A percentile compares a stretch with the other conserved stretches of the same genome.
phyloP scores from a whole-genome alignment of 2,888 invertebrate genomes.

The Dasypolia templi region DNA sequence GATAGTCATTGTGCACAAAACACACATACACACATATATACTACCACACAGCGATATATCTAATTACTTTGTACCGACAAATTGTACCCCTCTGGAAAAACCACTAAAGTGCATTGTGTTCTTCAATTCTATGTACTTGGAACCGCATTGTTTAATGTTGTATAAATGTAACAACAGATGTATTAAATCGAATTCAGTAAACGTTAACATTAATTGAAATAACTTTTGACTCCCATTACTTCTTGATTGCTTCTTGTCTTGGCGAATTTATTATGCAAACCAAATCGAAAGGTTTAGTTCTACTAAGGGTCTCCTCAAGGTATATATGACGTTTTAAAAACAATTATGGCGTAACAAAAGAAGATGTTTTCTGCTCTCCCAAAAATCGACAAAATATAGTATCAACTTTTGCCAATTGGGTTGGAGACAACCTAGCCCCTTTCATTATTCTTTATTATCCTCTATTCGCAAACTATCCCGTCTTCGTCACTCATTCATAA shows the following conservation, averaged over 20 bases:
- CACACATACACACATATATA: not conserved
- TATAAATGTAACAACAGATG: not conserved
- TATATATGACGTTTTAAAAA: not conserved
- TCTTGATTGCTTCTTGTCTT: not conserved
- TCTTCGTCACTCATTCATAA: not conserved
- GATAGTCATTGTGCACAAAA: slow-evolving; percentile 8
- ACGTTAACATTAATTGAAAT: not conserved
- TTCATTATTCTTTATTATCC: not conserved
- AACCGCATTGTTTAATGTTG: slow-evolving; percentile 13
- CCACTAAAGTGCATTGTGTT: slow-evolving; percentile 18
- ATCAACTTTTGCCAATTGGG: not conserved
- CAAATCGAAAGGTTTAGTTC: not conserved
- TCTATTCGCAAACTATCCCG: too few species aligned
- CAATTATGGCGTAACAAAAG: not conserved
- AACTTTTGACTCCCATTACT: not conserved
- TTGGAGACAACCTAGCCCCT: not conserved
- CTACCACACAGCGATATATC: not conserved
- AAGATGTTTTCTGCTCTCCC: not conserved
- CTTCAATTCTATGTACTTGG: slow-evolving; percentile 22
- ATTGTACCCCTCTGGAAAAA: not conserved
- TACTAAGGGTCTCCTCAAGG: not conserved
- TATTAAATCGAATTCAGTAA: not conserved
- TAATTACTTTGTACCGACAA: slow-evolving; percentile 45
- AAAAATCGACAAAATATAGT: not conserved
- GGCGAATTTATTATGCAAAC: not conserved